Evolutionary conservation across 2,888 invertebrate genomes (phyloP).

Genomic region (Hartigia nigra): DNA sequence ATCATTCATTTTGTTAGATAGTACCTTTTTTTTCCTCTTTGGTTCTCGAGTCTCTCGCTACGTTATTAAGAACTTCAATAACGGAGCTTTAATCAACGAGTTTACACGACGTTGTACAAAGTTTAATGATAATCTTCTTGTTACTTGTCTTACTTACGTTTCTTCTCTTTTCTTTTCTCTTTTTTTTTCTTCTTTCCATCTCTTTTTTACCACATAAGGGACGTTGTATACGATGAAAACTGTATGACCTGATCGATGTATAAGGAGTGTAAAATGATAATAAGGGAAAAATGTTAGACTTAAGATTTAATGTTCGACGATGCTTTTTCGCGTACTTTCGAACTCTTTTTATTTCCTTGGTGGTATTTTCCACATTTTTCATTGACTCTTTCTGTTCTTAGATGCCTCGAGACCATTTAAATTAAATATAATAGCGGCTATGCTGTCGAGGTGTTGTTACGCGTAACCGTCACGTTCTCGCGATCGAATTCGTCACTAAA

Average conservation of each 20-base stretch:
- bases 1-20: not conserved
- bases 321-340: not conserved
- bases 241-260: conserved; percentile 19
- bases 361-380: not conserved
- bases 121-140: conserved; percentile 7
- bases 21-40: not conserved
- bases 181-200: not conserved
- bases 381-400: not conserved
- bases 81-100: conserved; percentile 13
- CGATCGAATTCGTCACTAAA: not conserved
- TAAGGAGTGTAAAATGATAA: conserved; percentile 5
- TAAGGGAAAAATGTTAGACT: conserved; percentile 11
- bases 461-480: not conserved
- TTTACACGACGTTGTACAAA: conserved; percentile 11
- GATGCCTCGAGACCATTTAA: not conserved
- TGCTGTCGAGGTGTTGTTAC: conserved; percentile 4
- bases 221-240: conserved; percentile 23
- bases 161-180: not conserved
- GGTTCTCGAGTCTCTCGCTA: not conserved
- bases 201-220: conserved; percentile 5
- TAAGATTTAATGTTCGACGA: conserved; percentile 4
- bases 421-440: conserved; percentile 6
- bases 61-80: not conserved
- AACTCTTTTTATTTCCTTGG: not conserved
- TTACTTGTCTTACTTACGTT: not conserved